Evolutionary conservation across 2,888 invertebrate genomes (phyloP), one percentile per base, ranked within the genome.

Genomic region (Odontocolon sp.): DNA sequence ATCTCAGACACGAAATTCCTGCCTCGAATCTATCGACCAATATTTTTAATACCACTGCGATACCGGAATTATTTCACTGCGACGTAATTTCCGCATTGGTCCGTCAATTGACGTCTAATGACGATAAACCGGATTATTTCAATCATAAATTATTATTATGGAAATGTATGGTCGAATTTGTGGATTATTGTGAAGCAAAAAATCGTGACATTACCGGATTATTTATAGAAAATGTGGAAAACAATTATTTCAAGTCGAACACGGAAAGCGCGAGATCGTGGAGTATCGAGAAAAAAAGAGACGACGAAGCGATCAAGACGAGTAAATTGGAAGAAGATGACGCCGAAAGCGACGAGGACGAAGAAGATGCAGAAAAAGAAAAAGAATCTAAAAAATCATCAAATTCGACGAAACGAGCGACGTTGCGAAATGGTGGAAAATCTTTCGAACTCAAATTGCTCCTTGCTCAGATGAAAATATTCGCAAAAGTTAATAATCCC

Each of bases 131-230:
- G 1, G 96, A 97, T 91, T 92, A 93, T 82, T 90, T 92, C 5
- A 96, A 96, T 88, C 96, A 96, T 87, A 93, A 97, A 81, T 92
- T 94, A 80, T 91, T 97, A 61, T 89, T 98, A n/a, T 95, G 97
- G 94, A 95, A 95, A 90, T 92, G 94, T 18, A 94, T 98, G 93
- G 91, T 92, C 0, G 91, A 92, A 78, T 95, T 97, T 87, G 92
- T 95, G 2, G 93, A 94, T 78, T 92, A 96, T 8, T 95, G 95
- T 83, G 97, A 98, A 90, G 92, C 94, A 0, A 95, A 94, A 88
- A 97, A 97, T 84, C 93, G 95, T 56, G 95, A 96, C 87, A 91
- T 98, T 14, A 94, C 96, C 0, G 93, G 94, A 2, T 85, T 97
- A n/a, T 95, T 99, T 82, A 91, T 98, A 59, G 92, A 93, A 75